These are phyloP conservation scores for Cheumatopsyche charites DNA, from an alignment of 1,140 invertebrate genomes.

Conservation along the genomic window DNA sequence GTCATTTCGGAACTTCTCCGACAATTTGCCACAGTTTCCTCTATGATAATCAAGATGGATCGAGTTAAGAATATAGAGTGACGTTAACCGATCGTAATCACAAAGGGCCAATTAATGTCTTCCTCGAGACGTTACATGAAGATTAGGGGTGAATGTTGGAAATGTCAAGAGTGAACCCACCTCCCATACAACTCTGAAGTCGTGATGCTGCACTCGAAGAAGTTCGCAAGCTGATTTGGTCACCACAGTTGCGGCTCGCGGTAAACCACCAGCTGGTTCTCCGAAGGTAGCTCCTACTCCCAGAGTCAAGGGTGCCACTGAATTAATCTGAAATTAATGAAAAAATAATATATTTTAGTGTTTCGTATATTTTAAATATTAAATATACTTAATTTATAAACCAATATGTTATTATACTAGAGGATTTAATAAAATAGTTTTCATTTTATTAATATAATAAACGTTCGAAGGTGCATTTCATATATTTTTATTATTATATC, in stretches of 20 bases:
- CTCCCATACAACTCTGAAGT: conserved; percentile 80
- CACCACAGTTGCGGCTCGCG: conserved; percentile 74
- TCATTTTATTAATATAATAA: background rate
- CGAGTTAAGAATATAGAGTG: no score
- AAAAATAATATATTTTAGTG: background rate
- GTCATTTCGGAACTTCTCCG: no score
- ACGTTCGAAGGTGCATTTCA: no score
- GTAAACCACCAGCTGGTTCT: conserved; percentile 74
- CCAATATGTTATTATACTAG: background rate
- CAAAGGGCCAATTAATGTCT: no score
- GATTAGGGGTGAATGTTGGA: no score
- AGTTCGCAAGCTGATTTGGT: conserved; percentile 78
- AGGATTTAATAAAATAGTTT: background rate
- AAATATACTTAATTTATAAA: background rate
- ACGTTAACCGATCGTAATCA: no score
- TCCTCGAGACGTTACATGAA: background rate
- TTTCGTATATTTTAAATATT: background rate
- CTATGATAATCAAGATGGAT: no score
- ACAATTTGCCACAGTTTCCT: no score
- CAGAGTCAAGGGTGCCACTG: conserved; percentile 69
- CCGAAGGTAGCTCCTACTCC: conserved; percentile 80
- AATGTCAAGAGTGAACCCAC: conserved; percentile 57
- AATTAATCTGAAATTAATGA: background rate
- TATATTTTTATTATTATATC: background rate
- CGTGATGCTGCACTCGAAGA: conserved; percentile 74